A percentile compares a stretch with the other conserved stretches of the same genome.
phyloP scores from a whole-genome alignment of 2,113 vertebrate genomes.

The Alectura lathami region DNA sequence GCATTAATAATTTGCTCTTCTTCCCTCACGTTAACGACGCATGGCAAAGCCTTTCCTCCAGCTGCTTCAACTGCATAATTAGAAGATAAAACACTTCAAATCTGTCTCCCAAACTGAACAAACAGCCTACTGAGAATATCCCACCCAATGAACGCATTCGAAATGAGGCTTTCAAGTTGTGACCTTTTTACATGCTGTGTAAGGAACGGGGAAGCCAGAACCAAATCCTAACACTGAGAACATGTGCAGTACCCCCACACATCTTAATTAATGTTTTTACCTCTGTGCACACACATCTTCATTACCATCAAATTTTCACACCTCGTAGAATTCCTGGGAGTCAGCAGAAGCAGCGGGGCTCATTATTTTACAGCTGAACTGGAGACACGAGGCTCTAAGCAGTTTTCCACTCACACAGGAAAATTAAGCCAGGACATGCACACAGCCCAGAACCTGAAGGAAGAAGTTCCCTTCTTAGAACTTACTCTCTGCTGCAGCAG shows the following conservation, averaged over 20 bases:
- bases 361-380: background rate
- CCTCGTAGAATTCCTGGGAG: background rate
- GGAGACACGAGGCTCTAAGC: background rate
- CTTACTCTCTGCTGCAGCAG: constrained; percentile 91
- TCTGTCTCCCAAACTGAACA: background rate
- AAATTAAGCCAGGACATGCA: background rate
- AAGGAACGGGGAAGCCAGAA: background rate
- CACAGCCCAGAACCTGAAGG: background rate
- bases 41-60: constrained; percentile 91
- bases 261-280: background rate
- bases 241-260: background rate
- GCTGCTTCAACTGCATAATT: constrained; percentile 85
- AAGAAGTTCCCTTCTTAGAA: background rate
- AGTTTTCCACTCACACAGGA: background rate
- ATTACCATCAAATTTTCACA: background rate
- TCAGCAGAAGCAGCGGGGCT: background rate
- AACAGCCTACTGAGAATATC: background rate
- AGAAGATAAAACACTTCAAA: background rate
- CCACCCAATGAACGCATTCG: background rate
- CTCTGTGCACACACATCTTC: background rate
- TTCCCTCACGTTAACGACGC: constrained; percentile 92
- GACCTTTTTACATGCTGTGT: rapidly evolving
- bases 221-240: background rate
- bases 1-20: constrained; percentile 88
- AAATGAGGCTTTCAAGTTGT: background rate